Conservation (phyloP, 1,140 invertebrate genomes). For the Gonioctena quinquepunctata region DNA sequence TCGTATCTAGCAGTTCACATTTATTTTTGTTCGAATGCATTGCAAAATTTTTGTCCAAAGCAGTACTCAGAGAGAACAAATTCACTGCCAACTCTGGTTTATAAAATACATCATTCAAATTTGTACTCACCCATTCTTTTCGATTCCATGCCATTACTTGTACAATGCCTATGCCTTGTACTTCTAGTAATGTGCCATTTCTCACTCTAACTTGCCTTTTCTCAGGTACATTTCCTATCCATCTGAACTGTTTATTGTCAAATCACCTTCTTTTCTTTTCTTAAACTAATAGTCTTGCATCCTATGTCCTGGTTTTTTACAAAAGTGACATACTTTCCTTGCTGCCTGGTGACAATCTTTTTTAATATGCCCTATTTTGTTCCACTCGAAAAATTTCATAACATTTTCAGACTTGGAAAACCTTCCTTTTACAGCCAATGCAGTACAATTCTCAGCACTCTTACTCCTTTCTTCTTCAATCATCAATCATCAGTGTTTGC, state of each 20-base stretch:
- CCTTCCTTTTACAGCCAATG: not conserved
- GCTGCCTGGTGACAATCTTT: not conserved
- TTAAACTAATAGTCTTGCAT: not conserved
- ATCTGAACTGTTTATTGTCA: not conserved
- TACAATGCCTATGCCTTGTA: too few relatives aligned
- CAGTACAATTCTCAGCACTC: too few relatives aligned
- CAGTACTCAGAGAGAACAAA: not conserved
- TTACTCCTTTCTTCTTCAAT: slow-evolving; percentile 6
- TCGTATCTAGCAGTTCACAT: not conserved
- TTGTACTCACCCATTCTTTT: not conserved
- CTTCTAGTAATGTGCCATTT: not conserved
- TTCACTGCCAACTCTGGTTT: not conserved
- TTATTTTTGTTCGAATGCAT: not conserved
- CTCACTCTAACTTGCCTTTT: not conserved
- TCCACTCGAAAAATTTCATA: not conserved
- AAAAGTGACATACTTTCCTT: not conserved
- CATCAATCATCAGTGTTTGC: too few relatives aligned
- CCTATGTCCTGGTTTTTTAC: not conserved
- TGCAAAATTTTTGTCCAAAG: not conserved
- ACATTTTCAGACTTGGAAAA: not conserved
- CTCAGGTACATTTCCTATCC: too few relatives aligned
- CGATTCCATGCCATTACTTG: too few relatives aligned
- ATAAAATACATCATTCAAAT: not conserved
- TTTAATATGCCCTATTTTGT: not conserved
- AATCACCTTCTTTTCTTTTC: not conserved